A percentile compares a stretch with the other conserved stretches of the same genome.
Conservation (phyloP, 2,797 vertebrate species). For the Epinephelus malabaricus region DNA sequence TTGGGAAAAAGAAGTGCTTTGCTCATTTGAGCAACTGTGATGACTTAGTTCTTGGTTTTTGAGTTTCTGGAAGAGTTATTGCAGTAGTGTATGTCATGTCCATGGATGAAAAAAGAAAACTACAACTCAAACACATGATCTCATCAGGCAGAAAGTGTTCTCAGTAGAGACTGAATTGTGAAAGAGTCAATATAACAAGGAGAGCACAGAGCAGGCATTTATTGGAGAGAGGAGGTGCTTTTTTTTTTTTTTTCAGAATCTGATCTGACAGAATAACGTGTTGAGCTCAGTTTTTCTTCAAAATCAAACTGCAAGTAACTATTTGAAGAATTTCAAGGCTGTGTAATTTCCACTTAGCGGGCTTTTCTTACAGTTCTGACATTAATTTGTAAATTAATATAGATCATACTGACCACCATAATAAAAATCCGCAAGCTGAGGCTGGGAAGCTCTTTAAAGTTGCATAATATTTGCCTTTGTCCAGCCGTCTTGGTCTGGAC, state of each 20-base stretch:
- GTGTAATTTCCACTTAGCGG: neutral
- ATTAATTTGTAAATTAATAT: conserved; percentile 12
- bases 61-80: conserved; percentile 7
- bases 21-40: conserved; percentile 17
- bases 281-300: neutral
- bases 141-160: conserved; percentile 33
- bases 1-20: conserved; percentile 12
- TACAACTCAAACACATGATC: conserved; percentile 52
- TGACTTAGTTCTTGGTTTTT: conserved; percentile 13
- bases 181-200: conserved; percentile 30
- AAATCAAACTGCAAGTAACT: neutral
- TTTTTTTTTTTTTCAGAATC: neutral
- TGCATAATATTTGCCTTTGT: conserved; percentile 42
- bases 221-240: neutral
- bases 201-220: conserved; percentile 4
- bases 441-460: conserved; percentile 45
- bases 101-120: conserved; percentile 10
- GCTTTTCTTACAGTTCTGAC: neutral
- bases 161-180: conserved; percentile 30
- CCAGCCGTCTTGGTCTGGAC: conserved; percentile 40
- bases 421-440: conserved; percentile 18
- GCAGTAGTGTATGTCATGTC: neutral
- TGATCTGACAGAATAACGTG: neutral
- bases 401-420: neutral
- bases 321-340: neutral